Percentiles rank a stretch among this genome's conserved stretches.
Conservation (phyloP, 37 sponge, comb jelly and placozoan genomes). For the Spongilla lacustris region DNA sequence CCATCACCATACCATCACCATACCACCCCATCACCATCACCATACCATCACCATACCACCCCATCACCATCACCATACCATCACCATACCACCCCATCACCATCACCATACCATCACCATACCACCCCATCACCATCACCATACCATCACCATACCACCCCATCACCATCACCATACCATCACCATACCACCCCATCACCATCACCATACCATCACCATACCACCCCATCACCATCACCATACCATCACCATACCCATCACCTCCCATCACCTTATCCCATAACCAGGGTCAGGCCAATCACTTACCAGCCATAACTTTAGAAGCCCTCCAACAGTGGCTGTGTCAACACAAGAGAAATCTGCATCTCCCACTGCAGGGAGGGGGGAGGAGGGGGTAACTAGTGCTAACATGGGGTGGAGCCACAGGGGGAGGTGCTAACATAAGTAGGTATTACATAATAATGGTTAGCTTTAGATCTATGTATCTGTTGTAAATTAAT, state of each 20-base stretch:
- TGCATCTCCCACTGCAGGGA: conserved; percentile 67
- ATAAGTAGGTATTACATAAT: too few relatives aligned
- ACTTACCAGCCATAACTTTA: conserved; percentile 75
- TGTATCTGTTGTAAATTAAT: too few relatives aligned
- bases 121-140: background rate
- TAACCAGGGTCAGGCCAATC: too few relatives aligned
- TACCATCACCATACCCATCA: background rate
- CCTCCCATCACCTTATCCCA: too few relatives aligned
- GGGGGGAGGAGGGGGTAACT: background rate
- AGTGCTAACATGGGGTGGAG: background rate
- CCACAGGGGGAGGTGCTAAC: background rate
- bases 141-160: background rate
- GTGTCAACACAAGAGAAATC: conserved; percentile 55
- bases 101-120: too few relatives aligned
- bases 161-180: background rate
- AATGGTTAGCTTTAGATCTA: too few relatives aligned
- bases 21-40: too few relatives aligned
- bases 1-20: too few relatives aligned
- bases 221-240: too few relatives aligned
- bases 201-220: background rate
- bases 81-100: background rate
- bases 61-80: background rate
- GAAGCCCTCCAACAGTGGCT: conserved; percentile 66
- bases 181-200: too few relatives aligned
- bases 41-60: background rate